Evolutionary conservation across 2,113 vertebrate genomes (phyloP).

Genomic region (Emydocephalus ijimae): DNA sequence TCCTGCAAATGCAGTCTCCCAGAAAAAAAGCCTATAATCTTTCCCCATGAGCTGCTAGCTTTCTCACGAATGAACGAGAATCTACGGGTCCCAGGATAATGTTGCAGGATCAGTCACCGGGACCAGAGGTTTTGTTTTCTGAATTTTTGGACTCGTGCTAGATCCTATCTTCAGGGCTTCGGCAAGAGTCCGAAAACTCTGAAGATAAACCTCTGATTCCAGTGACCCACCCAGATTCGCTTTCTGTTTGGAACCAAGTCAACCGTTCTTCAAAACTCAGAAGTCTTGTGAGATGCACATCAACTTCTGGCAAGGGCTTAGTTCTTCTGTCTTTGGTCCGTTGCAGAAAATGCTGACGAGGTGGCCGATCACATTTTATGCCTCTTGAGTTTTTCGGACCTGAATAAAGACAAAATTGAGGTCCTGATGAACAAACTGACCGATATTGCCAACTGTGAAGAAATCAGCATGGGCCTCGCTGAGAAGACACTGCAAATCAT

Average conservation of each 20-base stretch:
- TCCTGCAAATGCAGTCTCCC: not conserved
- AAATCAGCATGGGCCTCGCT: slow-evolving; percentile 50
- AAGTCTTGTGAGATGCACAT: not conserved
- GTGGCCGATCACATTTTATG: slow-evolving; percentile 63
- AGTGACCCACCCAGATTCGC: not conserved
- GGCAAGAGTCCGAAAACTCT: not conserved
- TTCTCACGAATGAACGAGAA: not conserved
- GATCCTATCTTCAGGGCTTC: not conserved
- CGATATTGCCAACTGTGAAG: slow-evolving; percentile 51
- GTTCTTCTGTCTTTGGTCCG: not conserved
- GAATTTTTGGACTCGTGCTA: not conserved
- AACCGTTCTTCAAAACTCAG: not conserved
- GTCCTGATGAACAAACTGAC: slow-evolving; percentile 63
- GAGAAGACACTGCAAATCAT: slow-evolving; percentile 52
- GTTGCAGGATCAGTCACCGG: too few species aligned
- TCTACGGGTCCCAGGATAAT: not conserved
- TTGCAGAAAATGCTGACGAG: slow-evolving; percentile 64
- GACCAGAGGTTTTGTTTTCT: not conserved
- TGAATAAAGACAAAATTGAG: slow-evolving; percentile 52
- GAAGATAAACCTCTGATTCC: not conserved
- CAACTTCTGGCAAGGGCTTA: not conserved
- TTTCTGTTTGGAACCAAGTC: not conserved
- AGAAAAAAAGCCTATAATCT: not conserved
- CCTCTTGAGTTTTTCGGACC: slow-evolving; percentile 49
- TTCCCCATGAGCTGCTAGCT: not conserved